Base-by-base conservation (phyloP, 2,888 invertebrate species). In the Rhagophthalmus giganteus region DNA sequence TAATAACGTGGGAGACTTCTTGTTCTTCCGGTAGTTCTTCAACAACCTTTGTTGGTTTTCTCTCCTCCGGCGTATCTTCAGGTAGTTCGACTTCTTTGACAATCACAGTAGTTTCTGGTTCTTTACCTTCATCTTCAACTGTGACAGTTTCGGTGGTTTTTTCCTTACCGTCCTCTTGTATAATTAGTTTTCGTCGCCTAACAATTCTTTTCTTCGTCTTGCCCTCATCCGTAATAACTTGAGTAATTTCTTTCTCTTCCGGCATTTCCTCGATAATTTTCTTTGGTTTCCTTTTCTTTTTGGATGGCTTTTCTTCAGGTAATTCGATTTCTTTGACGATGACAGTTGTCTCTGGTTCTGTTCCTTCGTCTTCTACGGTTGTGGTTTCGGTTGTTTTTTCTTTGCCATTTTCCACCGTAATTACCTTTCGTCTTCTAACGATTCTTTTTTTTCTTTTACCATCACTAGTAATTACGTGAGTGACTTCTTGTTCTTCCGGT, bases 81-180 rank as follows among this genome's bases (percentile, higher is more conserved):
- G 59, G 47, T 33, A 44, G 50, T 13, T 56, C 55, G 7, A 59
- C 35, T 38, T 61, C 51, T 10, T 58, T 40, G 42, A 57, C 44
- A 32, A 58, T 59, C 39, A 64, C 57, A 16, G 55, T 57, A 1
- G 51, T 54, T 57, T 62, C 49, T 2, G 57, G 55, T 42, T 53
- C 46, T 47, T 60, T 58, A 34, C 61, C 61, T n/a, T 62, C 59
- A 10, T 45, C 55, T 34, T 55, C 57, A 26, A 76, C 64, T 0
- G 78, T 78, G 58, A 75, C 73, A 57, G 79, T 76, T 65, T 75
- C 75, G 14, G 63, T 62, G 10, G 62, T 51, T 65, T 74, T 63
- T 52, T 69, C 54, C 38, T 64, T 65, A 2, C 64, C 68, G 16
- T 66, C 67, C 2, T 60, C 64, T 25, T 64, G 61, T 59, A 70